Base-by-base conservation (phyloP, 1,140 invertebrate species). In the Nebria ingens region DNA sequence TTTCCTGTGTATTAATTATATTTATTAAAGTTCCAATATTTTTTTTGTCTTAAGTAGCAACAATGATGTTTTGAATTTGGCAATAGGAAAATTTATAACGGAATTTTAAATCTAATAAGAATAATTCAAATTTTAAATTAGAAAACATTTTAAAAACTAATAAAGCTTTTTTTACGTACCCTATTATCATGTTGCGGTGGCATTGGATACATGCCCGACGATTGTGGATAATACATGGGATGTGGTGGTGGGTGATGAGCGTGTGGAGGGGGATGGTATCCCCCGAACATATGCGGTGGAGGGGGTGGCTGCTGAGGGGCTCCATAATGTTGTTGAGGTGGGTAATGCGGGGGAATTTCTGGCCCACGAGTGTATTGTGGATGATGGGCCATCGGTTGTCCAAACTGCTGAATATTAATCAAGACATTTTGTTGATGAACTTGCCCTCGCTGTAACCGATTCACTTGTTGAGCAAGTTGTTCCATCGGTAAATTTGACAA, bases 241-340 rank as follows among this genome's bases (percentile, higher is more conserved):
- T 45, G 40, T 17, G 6, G 54, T 2, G 15, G 23, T n/a, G n/a
- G n/a, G 17, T 54, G 19, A 42, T 38, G 22, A 1, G 17, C 22
- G 17, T 40, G 53, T 40, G 23, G 66, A 2, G 69, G 62, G 6
- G 72, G 71, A 59, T 75, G 73, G 25, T 73, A 65, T 22, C 65
- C 68, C 2, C 70, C 63, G 2, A 68, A 59, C 57, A 76, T 65
- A 61, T 70, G 74, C n/a, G 73, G 74, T 15, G 71, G 68, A 56
- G 70, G 65, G 53, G 72, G 75, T 11, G 70, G 72, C 58, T 73
- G 71, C 65, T 74, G 72, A 63, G 72, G 76, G 13, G 71, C 70
- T 9, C 67, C 61, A 52, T 66, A 67, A 4, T 62, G 54, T 59
- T 59, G 20, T 13, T 55, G 58, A 3, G 62, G 62, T 42, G 61